phyloP scores from a whole-genome alignment of 2,888 invertebrate species.

The Cyrtodaria siliqua region DNA sequence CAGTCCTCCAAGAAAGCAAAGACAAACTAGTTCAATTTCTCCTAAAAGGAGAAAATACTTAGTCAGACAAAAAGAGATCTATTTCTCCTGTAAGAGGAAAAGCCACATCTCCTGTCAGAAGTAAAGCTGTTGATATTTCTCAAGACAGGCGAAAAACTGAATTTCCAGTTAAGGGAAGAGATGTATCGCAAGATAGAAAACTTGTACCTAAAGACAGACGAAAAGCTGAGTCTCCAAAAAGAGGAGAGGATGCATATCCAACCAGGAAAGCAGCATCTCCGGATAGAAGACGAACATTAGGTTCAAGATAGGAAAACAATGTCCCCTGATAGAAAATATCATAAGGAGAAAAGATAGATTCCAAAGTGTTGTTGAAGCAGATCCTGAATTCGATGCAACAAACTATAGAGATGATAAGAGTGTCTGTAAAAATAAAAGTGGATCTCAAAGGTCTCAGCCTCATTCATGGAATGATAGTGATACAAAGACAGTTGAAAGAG shows the following conservation, averaged over 20 bases:
- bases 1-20: too few relatives aligned
- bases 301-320: too few relatives aligned
- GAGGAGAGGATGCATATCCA: too few relatives aligned
- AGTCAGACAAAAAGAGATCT: too few relatives aligned
- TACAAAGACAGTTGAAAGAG: not conserved
- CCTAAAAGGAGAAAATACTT: not conserved
- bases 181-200: too few relatives aligned
- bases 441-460: slow-evolving; percentile 6
- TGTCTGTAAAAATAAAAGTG: slow-evolving; percentile 14
- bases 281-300: not conserved
- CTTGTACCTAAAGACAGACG: too few relatives aligned
- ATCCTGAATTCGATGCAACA: slow-evolving; percentile 61
- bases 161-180: too few relatives aligned
- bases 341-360: not conserved
- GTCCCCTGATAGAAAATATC: not conserved
- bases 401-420: slow-evolving; percentile 46
- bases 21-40: not conserved
- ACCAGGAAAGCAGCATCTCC: not conserved
- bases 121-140: too few relatives aligned
- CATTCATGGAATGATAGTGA: not conserved
- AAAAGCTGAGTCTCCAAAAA: slow-evolving; percentile 1
- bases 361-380: slow-evolving; percentile 20
- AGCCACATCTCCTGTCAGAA: too few relatives aligned
- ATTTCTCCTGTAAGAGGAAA: too few relatives aligned
- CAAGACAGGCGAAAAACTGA: too few relatives aligned